Evolutionary conservation across 2,888 invertebrate genomes (phyloP), one percentile per base, ranked within the genome.

Genomic region (Eristalinus sepulchralis): DNA sequence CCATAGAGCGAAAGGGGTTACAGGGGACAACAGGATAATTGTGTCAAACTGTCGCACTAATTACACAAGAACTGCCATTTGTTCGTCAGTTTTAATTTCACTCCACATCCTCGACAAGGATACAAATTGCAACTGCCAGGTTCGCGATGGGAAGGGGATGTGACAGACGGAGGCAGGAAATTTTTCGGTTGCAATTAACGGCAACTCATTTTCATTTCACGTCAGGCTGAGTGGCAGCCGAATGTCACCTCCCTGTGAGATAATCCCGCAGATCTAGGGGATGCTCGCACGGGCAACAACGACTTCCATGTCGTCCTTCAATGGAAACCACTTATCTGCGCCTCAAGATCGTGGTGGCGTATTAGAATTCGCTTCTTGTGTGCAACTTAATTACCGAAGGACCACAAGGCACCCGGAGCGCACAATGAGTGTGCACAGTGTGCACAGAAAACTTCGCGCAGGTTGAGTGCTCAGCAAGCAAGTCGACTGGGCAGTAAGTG

Each of bases 1-100:
- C 2, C 39, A 8, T 2, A 39, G 24, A 0, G 22, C n/a, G 17
- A n/a, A 6, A 0, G 5, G 17, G 17, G 8, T 17, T 5, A 17
- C 5, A 8, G 20, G 24, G 60, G 68, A 24, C 62, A 73, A 68
- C 60, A 47, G 80, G 34, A 75, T 84, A 84, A 84, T 84, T 76
- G 76, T 84, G 76, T 84, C 84, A 84, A 84, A 84, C 84, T 84
- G 84, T 84, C 84, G 47, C 84, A 76, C 84, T 84, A 84, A 84
- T 84, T 84, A 76, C 76, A 60, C 71, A 67, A 47, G 71, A 62
- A 80, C 62, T 75, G 71, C 71, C 64, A 66, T 80, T 81, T 76
- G 80, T 80, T 80, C 84, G 80, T 84, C 84, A 84, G 80, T 80
- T 84, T 84, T 80, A 84, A 80, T 84, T 84, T 81, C 39, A 13